Evolutionary conservation across 2,797 vertebrate species (phyloP).

Genomic region (Paedocypris micromegethes): DNA sequence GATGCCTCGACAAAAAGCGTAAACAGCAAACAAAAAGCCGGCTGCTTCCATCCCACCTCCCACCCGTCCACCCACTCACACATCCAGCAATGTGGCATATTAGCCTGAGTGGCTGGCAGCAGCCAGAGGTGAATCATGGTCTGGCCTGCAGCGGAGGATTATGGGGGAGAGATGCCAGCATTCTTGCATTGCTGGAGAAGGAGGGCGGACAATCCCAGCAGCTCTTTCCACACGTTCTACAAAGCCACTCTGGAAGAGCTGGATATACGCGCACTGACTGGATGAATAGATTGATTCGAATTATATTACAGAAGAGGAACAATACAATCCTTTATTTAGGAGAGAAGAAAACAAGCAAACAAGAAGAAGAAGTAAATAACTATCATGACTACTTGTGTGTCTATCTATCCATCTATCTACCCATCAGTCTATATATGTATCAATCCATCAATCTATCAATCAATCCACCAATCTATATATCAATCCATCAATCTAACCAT

Average conservation of each 20-base stretch:
- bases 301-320: too few relatives aligned
- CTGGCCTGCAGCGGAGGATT: slow-evolving; percentile 49
- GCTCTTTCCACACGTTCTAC: slow-evolving; percentile 35
- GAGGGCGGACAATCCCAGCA: slow-evolving; percentile 50
- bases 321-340: too few relatives aligned
- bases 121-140: slow-evolving; percentile 45
- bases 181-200: slow-evolving; percentile 45
- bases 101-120: slow-evolving; percentile 40
- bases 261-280: slow-evolving; percentile 24
- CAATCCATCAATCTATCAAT: too few relatives aligned
- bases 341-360: too few relatives aligned
- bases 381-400: too few relatives aligned
- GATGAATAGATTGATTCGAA: too few relatives aligned
- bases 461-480: too few relatives aligned
- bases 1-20: slow-evolving; percentile 36
- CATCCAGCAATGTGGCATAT: slow-evolving; percentile 30
- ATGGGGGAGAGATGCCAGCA: slow-evolving; percentile 54
- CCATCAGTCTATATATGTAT: too few relatives aligned
- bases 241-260: slow-evolving; percentile 35
- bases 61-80: slow-evolving; percentile 39
- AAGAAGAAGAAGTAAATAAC: too few relatives aligned
- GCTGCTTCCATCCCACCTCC: slow-evolving; percentile 35
- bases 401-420: too few relatives aligned
- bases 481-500: too few relatives aligned
- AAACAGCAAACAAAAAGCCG: slow-evolving; percentile 32